Conservation (phyloP, 1,140 invertebrate genomes). For the Leptestheria dahalacensis region DNA sequence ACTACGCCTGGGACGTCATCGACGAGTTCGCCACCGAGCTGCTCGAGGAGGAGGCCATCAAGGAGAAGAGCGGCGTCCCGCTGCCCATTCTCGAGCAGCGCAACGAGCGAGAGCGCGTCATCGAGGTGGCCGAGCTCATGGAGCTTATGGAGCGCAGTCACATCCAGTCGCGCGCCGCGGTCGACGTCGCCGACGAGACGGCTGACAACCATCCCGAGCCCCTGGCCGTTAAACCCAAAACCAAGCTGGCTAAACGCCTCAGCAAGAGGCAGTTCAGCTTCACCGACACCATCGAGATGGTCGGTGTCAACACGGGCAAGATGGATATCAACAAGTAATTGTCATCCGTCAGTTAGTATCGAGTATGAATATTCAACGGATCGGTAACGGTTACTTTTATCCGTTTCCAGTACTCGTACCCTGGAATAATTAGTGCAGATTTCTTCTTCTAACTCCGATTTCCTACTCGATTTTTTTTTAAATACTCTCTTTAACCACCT, state of each 20-base stretch:
- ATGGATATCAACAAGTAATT: not conserved
- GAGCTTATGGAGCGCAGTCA: conserved; percentile 5
- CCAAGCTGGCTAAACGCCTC: conserved; percentile 11
- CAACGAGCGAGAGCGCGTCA: conserved; percentile 1
- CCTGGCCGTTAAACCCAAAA: not conserved
- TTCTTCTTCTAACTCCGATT: no score
- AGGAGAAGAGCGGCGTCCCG: conserved; percentile 10
- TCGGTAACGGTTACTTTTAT: no score
- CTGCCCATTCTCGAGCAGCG: conserved; percentile 14
- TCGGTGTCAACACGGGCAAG: conserved; percentile 4
- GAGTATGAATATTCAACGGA: no score
- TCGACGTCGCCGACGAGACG: no score
- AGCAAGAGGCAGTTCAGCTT: conserved; percentile 17
- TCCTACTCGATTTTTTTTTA: no score
- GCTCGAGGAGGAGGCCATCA: conserved; percentile 20
- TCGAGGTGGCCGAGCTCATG: conserved; percentile 12
- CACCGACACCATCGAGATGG: conserved; percentile 16
- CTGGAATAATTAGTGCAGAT: no score
- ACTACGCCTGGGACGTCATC: conserved; percentile 37
- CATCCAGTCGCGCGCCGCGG: not conserved
- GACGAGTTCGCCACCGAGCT: conserved; percentile 30
- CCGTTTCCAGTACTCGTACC: no score
- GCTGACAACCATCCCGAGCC: not conserved
- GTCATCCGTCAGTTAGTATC: no score
- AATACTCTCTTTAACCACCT: no score